phyloP scores from a whole-genome alignment of 2,888 invertebrate genomes.

The Crioceris asparagi region DNA sequence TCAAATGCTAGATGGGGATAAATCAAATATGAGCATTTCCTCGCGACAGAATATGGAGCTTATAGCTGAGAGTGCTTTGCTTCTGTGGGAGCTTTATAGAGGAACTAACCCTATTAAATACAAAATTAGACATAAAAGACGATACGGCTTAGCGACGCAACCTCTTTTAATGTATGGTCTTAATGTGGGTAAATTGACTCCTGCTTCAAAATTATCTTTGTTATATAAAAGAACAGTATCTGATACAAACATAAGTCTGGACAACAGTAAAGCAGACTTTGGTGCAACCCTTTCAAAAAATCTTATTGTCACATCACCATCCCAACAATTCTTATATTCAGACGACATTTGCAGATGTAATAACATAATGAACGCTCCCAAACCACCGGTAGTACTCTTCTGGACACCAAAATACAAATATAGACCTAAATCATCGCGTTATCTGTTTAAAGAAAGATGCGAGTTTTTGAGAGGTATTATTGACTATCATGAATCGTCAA shows the following conservation, averaged over 20 bases:
- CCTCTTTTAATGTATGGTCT: conserved; percentile 41
- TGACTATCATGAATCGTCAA: conserved; percentile 15
- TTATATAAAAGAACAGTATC: conserved; percentile 41
- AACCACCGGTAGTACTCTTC: conserved; percentile 38
- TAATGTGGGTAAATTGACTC: conserved; percentile 40
- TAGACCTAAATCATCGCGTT: conserved; percentile 38
- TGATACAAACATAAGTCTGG: conserved; percentile 34
- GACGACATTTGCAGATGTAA: conserved; percentile 17
- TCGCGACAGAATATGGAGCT: conserved; percentile 17
- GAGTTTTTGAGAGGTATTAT: conserved; percentile 31
- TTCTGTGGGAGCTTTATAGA: conserved; percentile 30
- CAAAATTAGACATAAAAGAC: conserved; percentile 32
- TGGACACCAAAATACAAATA: conserved; percentile 49
- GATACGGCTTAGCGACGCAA: conserved; percentile 39
- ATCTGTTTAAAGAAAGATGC: conserved; percentile 37
- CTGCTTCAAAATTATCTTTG: conserved; percentile 38
- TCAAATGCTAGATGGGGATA: conserved; percentile 1
- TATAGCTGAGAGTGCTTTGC: conserved; percentile 29
- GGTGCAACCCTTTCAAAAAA: conserved; percentile 37
- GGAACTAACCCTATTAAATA: conserved; percentile 14
- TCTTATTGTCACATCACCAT: conserved; percentile 39
- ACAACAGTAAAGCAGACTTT: conserved; percentile 35
- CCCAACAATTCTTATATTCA: conserved; percentile 34
- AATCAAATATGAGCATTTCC: conserved; percentile 4
- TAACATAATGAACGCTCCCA: conserved; percentile 23